Base-by-base conservation (phyloP, 2,113 vertebrate genomes). In the Semnornis frantzii region DNA sequence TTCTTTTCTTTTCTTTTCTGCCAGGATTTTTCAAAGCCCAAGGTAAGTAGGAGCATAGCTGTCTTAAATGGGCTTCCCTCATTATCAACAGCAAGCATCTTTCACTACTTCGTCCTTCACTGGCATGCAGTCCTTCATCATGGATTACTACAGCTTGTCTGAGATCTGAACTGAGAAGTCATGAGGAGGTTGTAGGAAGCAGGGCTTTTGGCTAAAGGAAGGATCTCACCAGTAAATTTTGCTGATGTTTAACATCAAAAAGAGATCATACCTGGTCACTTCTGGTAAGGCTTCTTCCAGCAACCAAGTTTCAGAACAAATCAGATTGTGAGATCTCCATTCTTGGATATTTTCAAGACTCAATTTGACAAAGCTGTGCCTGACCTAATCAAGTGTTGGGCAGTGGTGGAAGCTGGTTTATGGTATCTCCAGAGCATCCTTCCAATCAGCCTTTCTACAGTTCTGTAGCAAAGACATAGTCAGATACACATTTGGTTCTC, bases 151-250 rank as follows among this genome's bases (percentile, higher is more conserved):
- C 63, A 21, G 15, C 7, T 79, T 44, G 81, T 75, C 33, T 84
- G 89, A 52, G 69, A 65, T 60, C 84, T 75, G 39, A 72, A 57
- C 30, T 39, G 20, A 24, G 15, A 72, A 78, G 25, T 58, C 20
- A 48, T 0, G 0, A 11, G 4, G 6, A 72, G 14, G 8, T 50
- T 65, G 46, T 6, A 72, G 46, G 23, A 70, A 87, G 23, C 10
- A 88, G 3, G 24, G 8, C 2, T 80, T 87, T 70, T 50, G 24
- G 24, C 27, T 70, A 70, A 73, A 16, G 66, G 30, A 30, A 65
- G 10, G 16, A 9, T 83, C 33, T 13, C 50, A 75, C 16, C 16
- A 54, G 12, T n/a, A 9, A 28, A 70, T 20, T 82, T 71, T 17
- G 12, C 25, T 89, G 6, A 30, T 8, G 13, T 31, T 54, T 46